Conservation (phyloP, 2,113 vertebrate species). For the Trematomus loennbergii region DNA sequence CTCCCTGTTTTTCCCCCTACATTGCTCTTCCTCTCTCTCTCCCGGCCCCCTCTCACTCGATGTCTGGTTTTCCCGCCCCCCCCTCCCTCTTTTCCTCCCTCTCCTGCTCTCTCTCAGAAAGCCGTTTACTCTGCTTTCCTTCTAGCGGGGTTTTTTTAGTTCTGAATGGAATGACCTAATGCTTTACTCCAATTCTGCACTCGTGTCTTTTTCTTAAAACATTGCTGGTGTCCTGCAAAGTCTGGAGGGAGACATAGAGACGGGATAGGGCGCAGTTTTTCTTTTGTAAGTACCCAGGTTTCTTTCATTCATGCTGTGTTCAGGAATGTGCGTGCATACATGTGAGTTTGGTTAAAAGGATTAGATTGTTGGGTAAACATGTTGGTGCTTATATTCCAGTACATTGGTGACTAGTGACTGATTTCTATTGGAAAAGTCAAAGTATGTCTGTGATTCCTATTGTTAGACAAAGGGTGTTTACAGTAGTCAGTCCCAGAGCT, state of each 20-base stretch:
- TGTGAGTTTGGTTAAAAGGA: slow-evolving; percentile 5
- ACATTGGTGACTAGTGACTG: slow-evolving; percentile 1
- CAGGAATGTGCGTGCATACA: slow-evolving; percentile 30
- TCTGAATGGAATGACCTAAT: slow-evolving; percentile 52
- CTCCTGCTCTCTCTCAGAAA: slow-evolving; percentile 45
- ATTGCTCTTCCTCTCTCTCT: slow-evolving; percentile 48
- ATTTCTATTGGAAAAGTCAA: slow-evolving; percentile 4
- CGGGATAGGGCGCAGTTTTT: slow-evolving; percentile 37
- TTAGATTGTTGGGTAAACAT: not conserved
- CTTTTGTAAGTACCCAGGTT: slow-evolving; percentile 72
- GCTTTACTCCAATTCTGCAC: slow-evolving; percentile 28
- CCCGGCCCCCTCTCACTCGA: slow-evolving; percentile 33
- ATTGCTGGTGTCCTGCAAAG: slow-evolving; percentile 42
- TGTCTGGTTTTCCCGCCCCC: slow-evolving; percentile 55
- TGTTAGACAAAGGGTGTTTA: not conserved
- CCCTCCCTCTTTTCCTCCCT: slow-evolving; percentile 30
- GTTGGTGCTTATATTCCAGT: not conserved
- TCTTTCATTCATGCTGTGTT: slow-evolving; percentile 27
- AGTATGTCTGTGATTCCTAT: not conserved
- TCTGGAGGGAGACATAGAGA: slow-evolving; percentile 28
- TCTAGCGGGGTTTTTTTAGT: slow-evolving; percentile 35
- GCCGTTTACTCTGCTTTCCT: slow-evolving; percentile 47
- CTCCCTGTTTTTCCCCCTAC: not conserved
- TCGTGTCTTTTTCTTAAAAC: slow-evolving; percentile 32
- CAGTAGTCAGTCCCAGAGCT: slow-evolving; percentile 2